phyloP scores from a whole-genome alignment of 2,113 vertebrate genomes.

The Tachycineta bicolor region DNA sequence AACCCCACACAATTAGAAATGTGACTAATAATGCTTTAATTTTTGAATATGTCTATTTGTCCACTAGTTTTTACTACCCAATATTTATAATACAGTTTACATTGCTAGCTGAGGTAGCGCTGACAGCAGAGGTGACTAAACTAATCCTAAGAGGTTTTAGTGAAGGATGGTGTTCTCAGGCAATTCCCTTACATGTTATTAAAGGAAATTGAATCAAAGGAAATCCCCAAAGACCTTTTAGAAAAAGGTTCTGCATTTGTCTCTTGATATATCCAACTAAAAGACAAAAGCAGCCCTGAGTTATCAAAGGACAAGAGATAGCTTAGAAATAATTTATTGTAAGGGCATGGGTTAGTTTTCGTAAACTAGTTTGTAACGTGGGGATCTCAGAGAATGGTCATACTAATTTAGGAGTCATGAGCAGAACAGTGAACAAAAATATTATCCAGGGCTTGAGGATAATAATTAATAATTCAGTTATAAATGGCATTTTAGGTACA shows the following conservation, averaged over 20 bases:
- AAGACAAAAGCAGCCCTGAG: neutral
- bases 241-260: neutral
- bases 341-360: neutral
- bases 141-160: neutral
- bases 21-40: neutral
- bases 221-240: neutral
- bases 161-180: neutral
- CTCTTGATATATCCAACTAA: neutral
- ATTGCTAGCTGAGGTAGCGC: neutral
- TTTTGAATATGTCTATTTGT: neutral
- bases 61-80: neutral
- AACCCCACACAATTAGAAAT: neutral
- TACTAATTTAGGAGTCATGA: neutral
- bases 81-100: neutral
- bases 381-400: neutral
- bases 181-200: neutral
- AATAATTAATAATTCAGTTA: neutral
- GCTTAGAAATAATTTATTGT: neutral
- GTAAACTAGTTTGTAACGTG: neutral
- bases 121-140: neutral
- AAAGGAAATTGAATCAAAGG: slow-evolving; percentile 23
- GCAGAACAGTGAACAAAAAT: neutral
- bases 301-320: neutral
- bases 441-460: neutral
- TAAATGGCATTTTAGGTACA: neutral